Conservation (phyloP, 2,797 vertebrate species). For the Siniperca scherzeri region DNA sequence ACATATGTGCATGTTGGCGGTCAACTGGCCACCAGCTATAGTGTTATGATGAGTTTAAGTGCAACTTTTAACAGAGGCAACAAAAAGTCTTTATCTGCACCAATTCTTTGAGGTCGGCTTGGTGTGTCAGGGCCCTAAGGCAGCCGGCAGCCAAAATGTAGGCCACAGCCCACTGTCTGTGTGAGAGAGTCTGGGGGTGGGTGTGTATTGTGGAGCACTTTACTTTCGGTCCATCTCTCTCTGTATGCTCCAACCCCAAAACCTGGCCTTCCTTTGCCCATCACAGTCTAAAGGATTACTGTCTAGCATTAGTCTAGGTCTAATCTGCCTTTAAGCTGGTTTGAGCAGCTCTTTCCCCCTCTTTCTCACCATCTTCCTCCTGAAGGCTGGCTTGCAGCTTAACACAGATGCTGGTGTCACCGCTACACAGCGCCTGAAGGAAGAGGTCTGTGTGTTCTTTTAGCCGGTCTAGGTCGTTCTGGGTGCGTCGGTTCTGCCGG, state of each 20-base stretch:
- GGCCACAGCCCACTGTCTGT: conserved; percentile 66
- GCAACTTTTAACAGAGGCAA: conserved; percentile 17
- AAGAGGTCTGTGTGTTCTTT: conserved; percentile 90
- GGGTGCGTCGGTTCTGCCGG: conserved; percentile 92
- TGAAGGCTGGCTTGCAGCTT: conserved; percentile 87
- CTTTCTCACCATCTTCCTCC: conserved; percentile 70
- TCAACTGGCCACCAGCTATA: neutral
- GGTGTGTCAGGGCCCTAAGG: conserved; percentile 59
- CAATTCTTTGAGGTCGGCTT: conserved; percentile 37
- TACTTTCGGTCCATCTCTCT: conserved; percentile 73
- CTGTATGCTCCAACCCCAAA: conserved; percentile 30
- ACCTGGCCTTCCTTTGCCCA: conserved; percentile 10
- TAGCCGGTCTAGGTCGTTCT: conserved; percentile 90
- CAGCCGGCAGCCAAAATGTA: conserved; percentile 69
- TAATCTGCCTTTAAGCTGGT: conserved; percentile 62
- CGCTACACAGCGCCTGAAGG: conserved; percentile 86
- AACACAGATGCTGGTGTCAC: conserved; percentile 86
- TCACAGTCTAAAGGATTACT: conserved; percentile 51
- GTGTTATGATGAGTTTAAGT: neutral
- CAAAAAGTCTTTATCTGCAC: conserved; percentile 30
- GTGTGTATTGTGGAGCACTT: conserved; percentile 49
- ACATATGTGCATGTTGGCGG: conserved; percentile 6
- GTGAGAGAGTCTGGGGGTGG: conserved; percentile 35
- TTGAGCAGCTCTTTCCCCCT: conserved; percentile 42
- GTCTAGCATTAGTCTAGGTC: conserved; percentile 31